A percentile compares a stretch with the other conserved stretches of the same genome.
These are phyloP conservation scores for Amphiduros pacificus DNA, from an alignment of 2,888 invertebrate species.

Conservation along the genomic window DNA sequence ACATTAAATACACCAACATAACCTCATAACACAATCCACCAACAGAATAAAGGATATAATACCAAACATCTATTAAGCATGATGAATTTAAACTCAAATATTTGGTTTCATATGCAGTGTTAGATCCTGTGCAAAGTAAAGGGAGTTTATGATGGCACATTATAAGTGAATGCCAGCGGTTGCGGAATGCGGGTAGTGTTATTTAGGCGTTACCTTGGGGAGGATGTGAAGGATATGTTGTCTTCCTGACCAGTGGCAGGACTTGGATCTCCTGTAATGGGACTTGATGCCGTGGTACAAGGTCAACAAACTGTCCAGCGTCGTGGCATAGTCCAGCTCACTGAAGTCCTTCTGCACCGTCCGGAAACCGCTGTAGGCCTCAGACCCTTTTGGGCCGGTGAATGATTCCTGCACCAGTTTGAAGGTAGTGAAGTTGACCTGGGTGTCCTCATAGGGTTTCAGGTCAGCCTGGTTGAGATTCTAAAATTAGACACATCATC, in stretches of 20 bases:
- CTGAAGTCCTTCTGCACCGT: neutral
- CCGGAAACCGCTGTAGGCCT: neutral
- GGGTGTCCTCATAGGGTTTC: slow-evolving; percentile 20
- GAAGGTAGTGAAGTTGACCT: slow-evolving; percentile 28
- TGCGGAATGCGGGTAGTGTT: too few relatives aligned
- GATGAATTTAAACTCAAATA: too few relatives aligned
- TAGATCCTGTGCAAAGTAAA: too few relatives aligned
- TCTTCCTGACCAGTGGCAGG: slow-evolving; percentile 22
- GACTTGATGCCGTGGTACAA: slow-evolving; percentile 22
- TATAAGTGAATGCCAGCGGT: too few relatives aligned
- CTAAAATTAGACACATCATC: too few relatives aligned
- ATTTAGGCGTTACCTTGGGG: slow-evolving; percentile 12
- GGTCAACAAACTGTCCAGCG: slow-evolving; percentile 25
- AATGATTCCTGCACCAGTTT: slow-evolving; percentile 20
- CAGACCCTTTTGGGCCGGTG: neutral
- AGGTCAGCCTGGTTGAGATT: slow-evolving; percentile 14
- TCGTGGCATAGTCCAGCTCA: slow-evolving; percentile 22
- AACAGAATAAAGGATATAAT: too few relatives aligned
- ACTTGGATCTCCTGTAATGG: slow-evolving; percentile 16
- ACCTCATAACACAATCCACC: too few relatives aligned
- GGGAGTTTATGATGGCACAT: too few relatives aligned
- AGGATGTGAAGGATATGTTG: slow-evolving; percentile 7
- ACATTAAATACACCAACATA: too few relatives aligned
- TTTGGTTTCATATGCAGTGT: too few relatives aligned
- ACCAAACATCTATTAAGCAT: too few relatives aligned